Evolutionary conservation across 2,113 vertebrate species (phyloP), one percentile per base, ranked within the genome.

Genomic region (Ivindomyrus marchei): DNA sequence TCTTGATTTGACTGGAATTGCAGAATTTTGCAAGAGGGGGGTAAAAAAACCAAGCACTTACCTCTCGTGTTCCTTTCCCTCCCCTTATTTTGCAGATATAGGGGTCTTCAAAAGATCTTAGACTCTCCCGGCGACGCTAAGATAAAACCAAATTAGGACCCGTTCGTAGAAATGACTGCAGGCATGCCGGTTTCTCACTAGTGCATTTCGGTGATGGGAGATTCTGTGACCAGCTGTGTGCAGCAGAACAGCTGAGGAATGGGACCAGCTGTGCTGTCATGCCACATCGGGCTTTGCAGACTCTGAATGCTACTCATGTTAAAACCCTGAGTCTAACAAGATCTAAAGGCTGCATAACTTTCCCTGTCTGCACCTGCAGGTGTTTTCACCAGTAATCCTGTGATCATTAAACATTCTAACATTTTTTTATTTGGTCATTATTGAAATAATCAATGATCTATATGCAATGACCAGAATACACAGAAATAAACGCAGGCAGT

Each of bases 51-150:
- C 8, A 53, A 89, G 90, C 90, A 91, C 93, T 94, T 86, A 94
- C 47, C 47, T 27, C n/a, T 83, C 39, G 19, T 56, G 90, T 85
- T 88, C 49, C n/a, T 88, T 90, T 90, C 90, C 85, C 83, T 93
- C 46, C 88, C 93, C 93, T 95, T 94, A 92, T 93, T 95, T 96
- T 95, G 21, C 96, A 96, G 96, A 96, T 96, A 93, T 95, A 96
- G 95, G 94, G 95, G 96, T 91, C 95, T 96, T 89, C 95, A 94
- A 94, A 95, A 93, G 74, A 53, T 87, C 93, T 91, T 92, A 92
- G 93, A 94, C 89, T 89, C 94, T 80, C 88, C 94, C 91, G 94
- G 94, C 91, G 92, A 94, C 66, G 58, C 3, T 80, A 89, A 84
- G 56, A 58, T 47, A 50, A 88, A 89, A 27, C 88, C 88, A 39